Evolutionary conservation across 2,113 vertebrate genomes (phyloP).

Genomic region (Loxodonta africana): DNA sequence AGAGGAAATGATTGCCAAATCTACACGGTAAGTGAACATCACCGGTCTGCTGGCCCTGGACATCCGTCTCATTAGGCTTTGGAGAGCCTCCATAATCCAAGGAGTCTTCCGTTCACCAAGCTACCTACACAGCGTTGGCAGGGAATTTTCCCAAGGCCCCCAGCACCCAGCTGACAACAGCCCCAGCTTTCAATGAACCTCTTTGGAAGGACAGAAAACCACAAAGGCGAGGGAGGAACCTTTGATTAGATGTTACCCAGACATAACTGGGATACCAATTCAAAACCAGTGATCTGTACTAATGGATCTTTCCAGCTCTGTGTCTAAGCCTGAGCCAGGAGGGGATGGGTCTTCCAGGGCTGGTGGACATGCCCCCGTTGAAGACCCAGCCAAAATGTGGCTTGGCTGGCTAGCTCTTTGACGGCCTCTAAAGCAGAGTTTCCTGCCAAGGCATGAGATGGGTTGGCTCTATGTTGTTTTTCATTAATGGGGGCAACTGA

Average conservation of each 20-base stretch:
- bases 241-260: fast-evolving
- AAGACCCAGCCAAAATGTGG: neutral
- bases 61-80: neutral
- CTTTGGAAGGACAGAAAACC: neutral
- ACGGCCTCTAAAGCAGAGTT: slow-evolving; percentile 85
- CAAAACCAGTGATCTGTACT: fast-evolving
- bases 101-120: neutral
- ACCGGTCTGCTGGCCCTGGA: neutral
- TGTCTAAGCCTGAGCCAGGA: neutral
- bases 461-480: neutral
- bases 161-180: neutral
- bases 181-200: fast-evolving
- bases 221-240: neutral
- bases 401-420: slow-evolving; percentile 78
- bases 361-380: neutral
- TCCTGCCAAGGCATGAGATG: neutral
- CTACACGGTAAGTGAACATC: neutral
- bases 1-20: neutral
- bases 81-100: neutral
- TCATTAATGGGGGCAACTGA: neutral
- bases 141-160: neutral
- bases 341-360: neutral
- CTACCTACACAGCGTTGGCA: neutral
- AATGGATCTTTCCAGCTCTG: neutral
- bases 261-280: fast-evolving